These are phyloP conservation scores for Acrobasis suavella DNA, from an alignment of 2,888 invertebrate genomes.

Conservation along the genomic window DNA sequence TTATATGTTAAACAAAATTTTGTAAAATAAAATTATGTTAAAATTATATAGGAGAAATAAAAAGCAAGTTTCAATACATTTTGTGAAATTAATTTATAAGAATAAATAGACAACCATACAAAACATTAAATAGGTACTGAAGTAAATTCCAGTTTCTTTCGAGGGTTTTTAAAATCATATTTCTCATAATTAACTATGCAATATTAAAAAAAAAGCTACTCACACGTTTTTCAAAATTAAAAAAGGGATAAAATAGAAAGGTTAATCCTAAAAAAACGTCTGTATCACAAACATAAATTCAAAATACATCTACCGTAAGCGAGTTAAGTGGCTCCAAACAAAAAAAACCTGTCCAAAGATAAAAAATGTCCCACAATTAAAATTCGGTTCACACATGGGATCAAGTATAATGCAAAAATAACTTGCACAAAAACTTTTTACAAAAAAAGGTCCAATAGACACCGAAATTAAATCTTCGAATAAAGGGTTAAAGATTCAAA, in stretches of 20 bases:
- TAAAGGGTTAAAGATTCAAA: neutral
- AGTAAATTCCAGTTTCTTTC: neutral
- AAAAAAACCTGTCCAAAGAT: constrained; percentile 40
- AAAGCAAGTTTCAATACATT: too few species aligned
- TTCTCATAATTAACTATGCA: constrained; percentile 26
- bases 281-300: constrained; percentile 49
- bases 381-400: constrained; percentile 58
- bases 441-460: constrained; percentile 32
- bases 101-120: neutral
- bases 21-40: too few species aligned
- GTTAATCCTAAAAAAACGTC: constrained; percentile 31
- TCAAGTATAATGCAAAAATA: constrained; percentile 43
- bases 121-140: neutral
- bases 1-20: too few species aligned
- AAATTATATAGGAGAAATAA: too few species aligned
- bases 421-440: constrained; percentile 36
- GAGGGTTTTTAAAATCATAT: constrained; percentile 7
- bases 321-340: constrained; percentile 58
- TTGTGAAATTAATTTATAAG: too few species aligned
- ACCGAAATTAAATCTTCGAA: neutral
- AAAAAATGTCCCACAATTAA: constrained; percentile 47
- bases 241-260: constrained; percentile 42
- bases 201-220: constrained; percentile 28
- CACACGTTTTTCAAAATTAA: constrained; percentile 48
- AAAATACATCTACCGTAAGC: constrained; percentile 54